These are phyloP conservation scores for Capitella teleta DNA, from an alignment of 1,140 invertebrate genomes.

Conservation along the genomic window DNA sequence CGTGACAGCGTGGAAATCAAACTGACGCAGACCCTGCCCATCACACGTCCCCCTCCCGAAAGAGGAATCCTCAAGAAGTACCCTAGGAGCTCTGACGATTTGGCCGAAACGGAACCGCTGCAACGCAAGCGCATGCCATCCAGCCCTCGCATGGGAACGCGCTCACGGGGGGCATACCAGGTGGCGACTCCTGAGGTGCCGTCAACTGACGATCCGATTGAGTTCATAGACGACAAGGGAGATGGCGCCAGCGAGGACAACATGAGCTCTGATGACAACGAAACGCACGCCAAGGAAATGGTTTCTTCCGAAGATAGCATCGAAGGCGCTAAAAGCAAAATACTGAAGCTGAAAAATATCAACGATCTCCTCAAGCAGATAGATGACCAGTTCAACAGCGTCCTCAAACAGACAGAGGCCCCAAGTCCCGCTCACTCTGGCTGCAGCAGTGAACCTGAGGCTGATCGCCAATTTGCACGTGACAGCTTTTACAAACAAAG, in stretches of 20 bases:
- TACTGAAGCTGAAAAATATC: constrained; percentile 9
- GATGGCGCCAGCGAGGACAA: background rate
- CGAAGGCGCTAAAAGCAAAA: background rate
- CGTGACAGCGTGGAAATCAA: constrained; percentile 6
- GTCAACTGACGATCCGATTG: background rate
- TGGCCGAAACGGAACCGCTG: background rate
- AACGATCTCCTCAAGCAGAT: constrained; percentile 10
- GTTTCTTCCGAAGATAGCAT: background rate
- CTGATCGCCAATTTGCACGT: background rate
- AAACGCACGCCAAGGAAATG: no score
- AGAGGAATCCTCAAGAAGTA: constrained; percentile 10
- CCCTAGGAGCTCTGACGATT: constrained; percentile 1
- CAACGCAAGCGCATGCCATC: background rate
- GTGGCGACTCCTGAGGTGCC: background rate
- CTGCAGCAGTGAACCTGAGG: constrained; percentile 3
- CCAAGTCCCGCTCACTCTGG: background rate
- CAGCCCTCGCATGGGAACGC: background rate
- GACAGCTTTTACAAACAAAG: background rate
- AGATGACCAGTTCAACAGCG: constrained; percentile 12
- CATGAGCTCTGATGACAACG: background rate
- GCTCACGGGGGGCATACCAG: background rate
- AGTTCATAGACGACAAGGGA: background rate
- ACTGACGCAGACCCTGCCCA: background rate
- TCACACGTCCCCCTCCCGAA: constrained; percentile 4
- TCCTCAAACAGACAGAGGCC: constrained; percentile 5